A percentile compares a stretch with the other conserved stretches of the same genome.
phyloP scores from a whole-genome alignment of 2,797 vertebrate genomes.

The Sebastiscus albofasciatus region DNA sequence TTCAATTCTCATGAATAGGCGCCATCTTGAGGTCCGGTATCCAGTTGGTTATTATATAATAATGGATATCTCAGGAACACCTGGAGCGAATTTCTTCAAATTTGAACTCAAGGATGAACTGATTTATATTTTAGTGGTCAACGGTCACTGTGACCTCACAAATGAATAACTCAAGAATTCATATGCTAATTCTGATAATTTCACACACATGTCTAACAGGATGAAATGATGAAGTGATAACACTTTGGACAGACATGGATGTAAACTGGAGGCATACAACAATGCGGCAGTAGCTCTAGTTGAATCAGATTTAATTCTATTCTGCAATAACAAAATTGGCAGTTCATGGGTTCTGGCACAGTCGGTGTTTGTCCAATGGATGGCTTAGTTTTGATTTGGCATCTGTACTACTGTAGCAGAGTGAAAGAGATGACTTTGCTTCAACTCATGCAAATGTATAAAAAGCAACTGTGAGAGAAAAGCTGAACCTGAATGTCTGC shows the following conservation, averaged over 20 bases:
- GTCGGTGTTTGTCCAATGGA: constrained; percentile 16
- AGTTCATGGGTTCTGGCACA: not conserved
- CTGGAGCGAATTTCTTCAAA: not conserved
- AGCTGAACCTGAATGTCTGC: constrained; percentile 4
- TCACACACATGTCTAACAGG: too few species aligned
- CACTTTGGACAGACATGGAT: not conserved
- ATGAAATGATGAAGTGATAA: not conserved
- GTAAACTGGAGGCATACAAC: not conserved
- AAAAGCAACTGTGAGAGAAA: not conserved
- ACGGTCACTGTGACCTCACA: too few species aligned
- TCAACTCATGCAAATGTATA: constrained; percentile 10
- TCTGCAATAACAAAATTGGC: not conserved
- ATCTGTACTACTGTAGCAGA: constrained; percentile 4
- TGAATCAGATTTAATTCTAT: not conserved
- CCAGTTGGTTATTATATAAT: not conserved
- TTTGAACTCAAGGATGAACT: not conserved
- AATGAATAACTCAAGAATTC: not conserved
- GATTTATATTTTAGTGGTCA: not conserved
- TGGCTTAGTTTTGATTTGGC: constrained; percentile 20
- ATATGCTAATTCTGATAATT: not conserved
- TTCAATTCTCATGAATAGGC: too few species aligned
- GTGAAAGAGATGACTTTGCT: constrained; percentile 13
- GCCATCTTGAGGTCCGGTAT: not conserved
- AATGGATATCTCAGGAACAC: not conserved
- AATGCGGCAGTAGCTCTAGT: not conserved